These are phyloP conservation scores for Phalacrocorax aristotelis DNA, from an alignment of 2,113 vertebrate species.

Conservation along the genomic window DNA sequence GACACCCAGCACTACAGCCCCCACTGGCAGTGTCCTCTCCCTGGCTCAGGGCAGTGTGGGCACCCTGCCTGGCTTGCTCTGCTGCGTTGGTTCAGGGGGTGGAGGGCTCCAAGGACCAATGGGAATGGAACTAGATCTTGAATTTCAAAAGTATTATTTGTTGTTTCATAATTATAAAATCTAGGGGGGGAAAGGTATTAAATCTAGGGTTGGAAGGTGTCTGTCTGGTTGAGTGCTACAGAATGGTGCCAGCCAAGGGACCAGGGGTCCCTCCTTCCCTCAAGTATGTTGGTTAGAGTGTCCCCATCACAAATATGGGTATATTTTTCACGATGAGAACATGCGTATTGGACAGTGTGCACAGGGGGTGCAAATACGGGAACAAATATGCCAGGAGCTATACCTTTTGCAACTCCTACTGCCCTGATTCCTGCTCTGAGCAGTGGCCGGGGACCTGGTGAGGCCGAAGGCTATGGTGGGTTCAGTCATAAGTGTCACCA, in stretches of 20 bases:
- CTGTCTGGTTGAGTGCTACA: not conserved
- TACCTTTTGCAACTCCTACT: rapidly evolving
- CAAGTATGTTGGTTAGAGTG: too few species aligned
- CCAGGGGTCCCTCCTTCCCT: too few species aligned
- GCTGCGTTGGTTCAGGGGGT: rapidly evolving
- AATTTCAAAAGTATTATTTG: not conserved
- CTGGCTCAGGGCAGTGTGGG: rapidly evolving
- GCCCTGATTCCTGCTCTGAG: not conserved
- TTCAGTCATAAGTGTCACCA: rapidly evolving
- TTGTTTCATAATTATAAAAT: not conserved
- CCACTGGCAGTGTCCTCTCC: rapidly evolving
- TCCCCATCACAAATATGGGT: not conserved
- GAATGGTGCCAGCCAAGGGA: not conserved
- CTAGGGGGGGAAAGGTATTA: too few species aligned
- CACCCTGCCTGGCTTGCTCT: too few species aligned
- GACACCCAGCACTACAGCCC: not conserved
- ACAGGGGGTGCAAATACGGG: not conserved
- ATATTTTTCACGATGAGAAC: rapidly evolving
- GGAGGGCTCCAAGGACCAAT: not conserved
- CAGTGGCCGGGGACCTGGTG: rapidly evolving
- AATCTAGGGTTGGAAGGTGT: not conserved
- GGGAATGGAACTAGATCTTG: not conserved
- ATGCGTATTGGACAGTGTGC: rapidly evolving
- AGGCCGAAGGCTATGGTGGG: rapidly evolving
- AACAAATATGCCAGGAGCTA: too few species aligned